These are phyloP conservation scores for Parazoanthus swiftii DNA, from an alignment of 92 coral and sea anemone species.

Conservation along the genomic window DNA sequence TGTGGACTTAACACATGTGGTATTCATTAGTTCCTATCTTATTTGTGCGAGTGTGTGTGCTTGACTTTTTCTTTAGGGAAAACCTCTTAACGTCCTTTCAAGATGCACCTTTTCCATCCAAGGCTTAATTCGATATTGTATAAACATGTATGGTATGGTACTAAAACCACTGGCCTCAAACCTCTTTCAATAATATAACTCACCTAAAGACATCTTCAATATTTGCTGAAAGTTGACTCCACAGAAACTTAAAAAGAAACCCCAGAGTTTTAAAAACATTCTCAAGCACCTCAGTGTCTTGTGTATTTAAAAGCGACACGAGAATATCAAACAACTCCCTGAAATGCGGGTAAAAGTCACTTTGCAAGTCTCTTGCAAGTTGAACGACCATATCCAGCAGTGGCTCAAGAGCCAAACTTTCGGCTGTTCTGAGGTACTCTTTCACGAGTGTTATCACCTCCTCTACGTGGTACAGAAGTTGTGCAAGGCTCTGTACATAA, in stretches of 20 bases:
- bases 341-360: slow-evolving; percentile 82
- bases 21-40: too few species aligned
- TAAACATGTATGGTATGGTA: background rate
- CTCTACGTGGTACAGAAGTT: slow-evolving; percentile 79
- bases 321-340: slow-evolving; percentile 72
- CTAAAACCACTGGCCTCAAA: background rate
- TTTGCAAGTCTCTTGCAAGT: slow-evolving; percentile 82
- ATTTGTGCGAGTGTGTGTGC: too few species aligned
- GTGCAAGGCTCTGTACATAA: slow-evolving; percentile 82
- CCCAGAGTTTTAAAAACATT: slow-evolving; percentile 79
- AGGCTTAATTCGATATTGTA: too few species aligned
- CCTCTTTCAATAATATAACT: slow-evolving; percentile 28
- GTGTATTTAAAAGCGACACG: slow-evolving; percentile 63
- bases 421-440: slow-evolving; percentile 64
- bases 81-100: too few species aligned
- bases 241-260: slow-evolving; percentile 84
- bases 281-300: slow-evolving; percentile 76
- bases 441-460: slow-evolving; percentile 61
- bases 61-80: too few species aligned
- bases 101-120: too few species aligned
- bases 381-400: slow-evolving; percentile 83
- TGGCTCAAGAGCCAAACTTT: slow-evolving; percentile 70
- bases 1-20: background rate
- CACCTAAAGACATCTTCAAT: slow-evolving; percentile 76
- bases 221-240: slow-evolving; percentile 87